Evolutionary conservation across 2,888 invertebrate genomes (phyloP).

Genomic region (Isoperla grammatica): DNA sequence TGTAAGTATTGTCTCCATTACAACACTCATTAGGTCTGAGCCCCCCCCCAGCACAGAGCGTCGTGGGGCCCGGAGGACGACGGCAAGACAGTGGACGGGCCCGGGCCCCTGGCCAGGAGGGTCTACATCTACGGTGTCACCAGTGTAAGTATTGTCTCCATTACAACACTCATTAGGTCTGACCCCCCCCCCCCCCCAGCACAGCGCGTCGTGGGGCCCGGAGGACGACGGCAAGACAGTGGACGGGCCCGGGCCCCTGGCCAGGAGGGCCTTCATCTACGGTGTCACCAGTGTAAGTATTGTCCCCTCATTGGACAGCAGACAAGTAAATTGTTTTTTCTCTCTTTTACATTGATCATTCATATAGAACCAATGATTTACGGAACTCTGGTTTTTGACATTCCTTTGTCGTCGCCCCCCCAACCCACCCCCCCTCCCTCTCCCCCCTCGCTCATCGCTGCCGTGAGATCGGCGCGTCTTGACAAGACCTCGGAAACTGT

Average conservation of each 20-base stretch:
- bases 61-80: slow-evolving; percentile 98
- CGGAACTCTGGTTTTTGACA: too few species aligned
- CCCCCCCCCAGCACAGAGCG: slow-evolving; percentile 91
- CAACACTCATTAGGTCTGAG: slow-evolving; percentile 87
- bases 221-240: slow-evolving; percentile 97
- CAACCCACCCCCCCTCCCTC: too few species aligned
- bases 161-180: slow-evolving; percentile 84
- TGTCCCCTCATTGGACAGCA: not conserved
- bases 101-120: slow-evolving; percentile 84
- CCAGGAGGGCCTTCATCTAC: slow-evolving; percentile 86
- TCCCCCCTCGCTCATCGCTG: too few species aligned
- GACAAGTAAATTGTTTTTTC: too few species aligned
- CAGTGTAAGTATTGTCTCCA: slow-evolving; percentile 65
- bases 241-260: slow-evolving; percentile 91
- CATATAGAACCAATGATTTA: too few species aligned
- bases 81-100: slow-evolving; percentile 94
- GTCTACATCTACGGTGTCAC: slow-evolving; percentile 93
- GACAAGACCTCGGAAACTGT: too few species aligned
- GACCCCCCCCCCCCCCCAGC: slow-evolving; percentile 87
- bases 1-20: too few species aligned
- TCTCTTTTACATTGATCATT: too few species aligned
- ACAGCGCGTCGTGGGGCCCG: slow-evolving; percentile 96
- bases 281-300: slow-evolving; percentile 80
- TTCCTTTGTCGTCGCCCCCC: too few species aligned
- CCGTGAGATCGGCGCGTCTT: too few species aligned